Evolutionary conservation across 2,888 invertebrate species (phyloP).

Genomic region (Endotricha flammealis): DNA sequence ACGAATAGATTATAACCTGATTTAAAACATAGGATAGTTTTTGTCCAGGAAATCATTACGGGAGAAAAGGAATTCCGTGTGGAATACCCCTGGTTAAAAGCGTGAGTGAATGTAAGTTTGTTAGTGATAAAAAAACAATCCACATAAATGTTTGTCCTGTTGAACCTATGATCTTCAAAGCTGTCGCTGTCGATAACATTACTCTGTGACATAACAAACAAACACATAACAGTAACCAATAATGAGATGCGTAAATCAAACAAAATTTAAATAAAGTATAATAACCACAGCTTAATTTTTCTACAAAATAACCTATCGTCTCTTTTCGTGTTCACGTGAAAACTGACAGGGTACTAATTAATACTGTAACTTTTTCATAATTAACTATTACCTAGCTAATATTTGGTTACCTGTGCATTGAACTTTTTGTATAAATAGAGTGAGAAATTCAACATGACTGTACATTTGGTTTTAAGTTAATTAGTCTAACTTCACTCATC

Average conservation of each 20-base stretch:
- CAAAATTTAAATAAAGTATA: constrained; percentile 42
- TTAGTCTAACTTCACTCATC: constrained; percentile 5
- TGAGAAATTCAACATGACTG: constrained; percentile 18
- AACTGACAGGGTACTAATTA: constrained; percentile 64
- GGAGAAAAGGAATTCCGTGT: no score
- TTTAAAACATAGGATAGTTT: no score
- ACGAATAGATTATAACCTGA: no score
- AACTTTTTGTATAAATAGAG: constrained; percentile 31
- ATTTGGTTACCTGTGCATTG: constrained; percentile 47
- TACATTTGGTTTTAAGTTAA: constrained; percentile 6
- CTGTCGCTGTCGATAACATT: no score
- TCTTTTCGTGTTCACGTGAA: constrained; percentile 63
- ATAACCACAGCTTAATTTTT: constrained; percentile 29
- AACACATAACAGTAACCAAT: constrained; percentile 27
- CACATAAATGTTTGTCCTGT: no score
- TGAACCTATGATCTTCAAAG: background rate
- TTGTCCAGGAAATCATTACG: no score
- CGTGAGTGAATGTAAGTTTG: no score
- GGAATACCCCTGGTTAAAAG: no score
- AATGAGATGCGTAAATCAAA: constrained; percentile 42
- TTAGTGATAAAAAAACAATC: no score
- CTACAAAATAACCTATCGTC: constrained; percentile 54
- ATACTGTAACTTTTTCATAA: constrained; percentile 59
- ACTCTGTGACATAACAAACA: constrained; percentile 1
- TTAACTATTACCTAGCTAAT: constrained; percentile 63